Evolutionary conservation across 2,888 invertebrate genomes (phyloP), one percentile per base, ranked within the genome.

Genomic region (Habrosyne pyritoides): DNA sequence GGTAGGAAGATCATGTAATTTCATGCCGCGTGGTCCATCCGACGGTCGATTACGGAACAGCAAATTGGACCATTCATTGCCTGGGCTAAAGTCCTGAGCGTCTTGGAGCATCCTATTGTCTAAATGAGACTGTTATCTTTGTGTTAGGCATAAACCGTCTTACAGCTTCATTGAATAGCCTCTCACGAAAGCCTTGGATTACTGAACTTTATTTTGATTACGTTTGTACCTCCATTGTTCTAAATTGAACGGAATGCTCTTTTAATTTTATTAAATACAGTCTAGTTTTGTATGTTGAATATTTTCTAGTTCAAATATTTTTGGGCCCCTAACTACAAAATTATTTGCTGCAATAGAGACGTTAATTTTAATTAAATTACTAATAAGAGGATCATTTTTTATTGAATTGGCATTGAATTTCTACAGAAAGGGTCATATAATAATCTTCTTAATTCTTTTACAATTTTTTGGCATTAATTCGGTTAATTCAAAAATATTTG

Each of bases 41-140:
- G 75, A 79, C 83, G 89, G 79, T 87, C 88, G 86, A 89, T 90
- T 91, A 88, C 83, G 79, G 77, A 75, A 77, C 78, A 76, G 86
- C 83, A 87, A 87, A 90, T 91, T 90, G 89, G 81, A 83, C 79
- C 84, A 90, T 90, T 84, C 83, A 87, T 90, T 87, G 79, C 81
- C 71, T 65, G 73, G 70, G 71, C 73, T 74, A 67, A 64, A 65
- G 61, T 63, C 63, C 60, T 36, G 59, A 67, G 61, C 66, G 60
- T 68, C 70, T 65, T 58, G 53, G 53, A 57, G 56, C 58, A 53
- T 62, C 56, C 57, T 71, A 78, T 76, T 77, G 75, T 79, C 75
- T 75, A 72, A 81, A 83, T 79, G 83, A 77, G 75, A 75, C 77
- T 73, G 78, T 80, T 81, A 80, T 79, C 79, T 81, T 73, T 73